Evolutionary conservation across 2,113 vertebrate species (phyloP).

Genomic region (Thinocorus orbignyianus): DNA sequence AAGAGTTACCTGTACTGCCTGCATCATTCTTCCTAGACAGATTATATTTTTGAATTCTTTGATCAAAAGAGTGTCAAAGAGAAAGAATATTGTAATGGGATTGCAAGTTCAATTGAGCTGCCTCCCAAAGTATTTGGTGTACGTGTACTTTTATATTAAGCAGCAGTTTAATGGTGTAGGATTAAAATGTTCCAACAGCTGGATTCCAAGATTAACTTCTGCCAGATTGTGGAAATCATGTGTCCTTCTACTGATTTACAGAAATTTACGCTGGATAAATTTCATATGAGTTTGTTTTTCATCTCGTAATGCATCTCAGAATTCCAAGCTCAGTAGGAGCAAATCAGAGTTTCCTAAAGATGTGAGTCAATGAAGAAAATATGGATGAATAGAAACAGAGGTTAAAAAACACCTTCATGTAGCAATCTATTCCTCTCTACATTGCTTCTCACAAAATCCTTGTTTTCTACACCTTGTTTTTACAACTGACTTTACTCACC

Average conservation of each 20-base stretch:
- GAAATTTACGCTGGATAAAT: background rate
- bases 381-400: background rate
- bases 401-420: background rate
- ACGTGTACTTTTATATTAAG: background rate
- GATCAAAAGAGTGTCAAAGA: background rate
- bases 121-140: background rate
- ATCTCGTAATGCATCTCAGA: background rate
- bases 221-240: background rate
- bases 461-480: background rate
- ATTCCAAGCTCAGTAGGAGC: background rate
- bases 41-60: background rate
- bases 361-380: background rate
- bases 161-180: background rate
- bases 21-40: background rate
- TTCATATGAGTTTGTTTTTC: background rate
- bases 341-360: background rate
- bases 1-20: background rate
- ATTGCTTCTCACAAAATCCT: background rate
- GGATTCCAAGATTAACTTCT: background rate
- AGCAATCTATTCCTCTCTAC: background rate
- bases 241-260: background rate
- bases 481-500: background rate
- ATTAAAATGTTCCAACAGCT: background rate
- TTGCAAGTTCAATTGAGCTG: background rate
- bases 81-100: background rate